These are phyloP conservation scores for Tolmerus cingulatus DNA, from an alignment of 2,888 invertebrate species.

Conservation along the genomic window DNA sequence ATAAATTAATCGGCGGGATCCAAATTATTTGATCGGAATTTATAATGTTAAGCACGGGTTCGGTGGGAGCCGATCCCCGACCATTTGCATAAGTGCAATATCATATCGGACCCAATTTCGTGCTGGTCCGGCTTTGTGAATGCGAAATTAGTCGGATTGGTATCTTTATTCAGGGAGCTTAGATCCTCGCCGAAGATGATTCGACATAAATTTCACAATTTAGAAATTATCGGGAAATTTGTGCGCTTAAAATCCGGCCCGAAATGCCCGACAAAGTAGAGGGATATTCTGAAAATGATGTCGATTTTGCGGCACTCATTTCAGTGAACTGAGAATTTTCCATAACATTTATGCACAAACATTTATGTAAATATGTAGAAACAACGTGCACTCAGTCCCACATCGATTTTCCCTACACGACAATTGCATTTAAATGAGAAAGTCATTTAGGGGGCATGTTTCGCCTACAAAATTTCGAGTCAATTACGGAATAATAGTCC, in stretches of 20 bases:
- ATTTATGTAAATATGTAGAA: slow-evolving; percentile 29
- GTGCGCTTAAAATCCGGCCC: neutral
- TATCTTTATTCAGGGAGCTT: slow-evolving; percentile 2
- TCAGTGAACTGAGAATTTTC: slow-evolving; percentile 12
- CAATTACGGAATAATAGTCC: slow-evolving; percentile 30
- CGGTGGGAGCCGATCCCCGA: neutral
- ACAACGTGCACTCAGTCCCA: slow-evolving; percentile 3
- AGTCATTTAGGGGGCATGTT: slow-evolving; percentile 22
- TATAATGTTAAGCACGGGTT: neutral
- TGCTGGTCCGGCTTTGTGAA: neutral
- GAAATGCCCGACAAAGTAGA: neutral
- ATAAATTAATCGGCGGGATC: neutral
- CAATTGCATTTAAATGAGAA: slow-evolving; percentile 40
- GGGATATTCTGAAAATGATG: neutral
- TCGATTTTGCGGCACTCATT: neutral
- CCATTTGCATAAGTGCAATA: neutral
- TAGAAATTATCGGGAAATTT: slow-evolving; percentile 35
- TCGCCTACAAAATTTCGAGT: slow-evolving; percentile 34
- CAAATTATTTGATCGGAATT: slow-evolving; percentile 21
- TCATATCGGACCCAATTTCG: slow-evolving; percentile 3
- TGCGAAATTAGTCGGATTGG: slow-evolving; percentile 9
- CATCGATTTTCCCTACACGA: slow-evolving; percentile 13
- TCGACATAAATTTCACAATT: slow-evolving; percentile 24
- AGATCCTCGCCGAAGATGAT: neutral
- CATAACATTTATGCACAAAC: slow-evolving; percentile 9